Evolutionary conservation across 1,140 invertebrate genomes (phyloP).

Genomic region (Drosophila kohkoa): DNA sequence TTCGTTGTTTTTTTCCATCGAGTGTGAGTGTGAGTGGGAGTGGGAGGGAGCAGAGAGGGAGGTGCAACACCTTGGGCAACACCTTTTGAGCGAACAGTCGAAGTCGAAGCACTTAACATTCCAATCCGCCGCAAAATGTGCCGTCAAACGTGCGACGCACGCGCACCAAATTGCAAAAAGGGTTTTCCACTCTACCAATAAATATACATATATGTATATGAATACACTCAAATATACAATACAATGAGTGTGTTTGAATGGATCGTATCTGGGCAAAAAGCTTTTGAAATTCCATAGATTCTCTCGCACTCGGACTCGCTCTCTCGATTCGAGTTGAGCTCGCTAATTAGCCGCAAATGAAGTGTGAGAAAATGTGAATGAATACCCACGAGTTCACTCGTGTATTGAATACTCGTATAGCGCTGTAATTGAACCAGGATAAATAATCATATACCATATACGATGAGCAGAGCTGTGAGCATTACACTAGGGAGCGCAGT

Average conservation of each 20-base stretch:
- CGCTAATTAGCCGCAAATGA: slow-evolving; percentile 39
- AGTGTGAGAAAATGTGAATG: slow-evolving; percentile 11
- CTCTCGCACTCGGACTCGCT: no score
- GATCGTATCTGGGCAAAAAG: not conserved
- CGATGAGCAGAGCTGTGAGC: no score
- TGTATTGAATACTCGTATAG: not conserved
- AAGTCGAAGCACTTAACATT: slow-evolving; percentile 48
- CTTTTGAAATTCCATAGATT: slow-evolving; percentile 6
- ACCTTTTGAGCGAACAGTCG: slow-evolving; percentile 15
- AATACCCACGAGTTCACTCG: not conserved
- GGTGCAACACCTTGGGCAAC: slow-evolving; percentile 18
- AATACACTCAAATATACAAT: not conserved
- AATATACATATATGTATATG: not conserved
- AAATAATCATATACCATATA: not conserved
- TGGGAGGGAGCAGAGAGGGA: no score
- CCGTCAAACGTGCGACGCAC: slow-evolving; percentile 66
- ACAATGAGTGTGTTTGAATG: not conserved
- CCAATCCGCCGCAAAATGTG: slow-evolving; percentile 42
- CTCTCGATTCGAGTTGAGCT: not conserved
- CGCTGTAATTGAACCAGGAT: slow-evolving; percentile 1
- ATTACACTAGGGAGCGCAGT: no score
- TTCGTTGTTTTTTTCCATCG: not conserved
- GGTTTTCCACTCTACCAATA: slow-evolving; percentile 12
- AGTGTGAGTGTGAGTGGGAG: not conserved
- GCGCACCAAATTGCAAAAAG: slow-evolving; percentile 64